Base-by-base conservation (phyloP, 2,797 vertebrate genomes). In the Sylvia borin region DNA sequence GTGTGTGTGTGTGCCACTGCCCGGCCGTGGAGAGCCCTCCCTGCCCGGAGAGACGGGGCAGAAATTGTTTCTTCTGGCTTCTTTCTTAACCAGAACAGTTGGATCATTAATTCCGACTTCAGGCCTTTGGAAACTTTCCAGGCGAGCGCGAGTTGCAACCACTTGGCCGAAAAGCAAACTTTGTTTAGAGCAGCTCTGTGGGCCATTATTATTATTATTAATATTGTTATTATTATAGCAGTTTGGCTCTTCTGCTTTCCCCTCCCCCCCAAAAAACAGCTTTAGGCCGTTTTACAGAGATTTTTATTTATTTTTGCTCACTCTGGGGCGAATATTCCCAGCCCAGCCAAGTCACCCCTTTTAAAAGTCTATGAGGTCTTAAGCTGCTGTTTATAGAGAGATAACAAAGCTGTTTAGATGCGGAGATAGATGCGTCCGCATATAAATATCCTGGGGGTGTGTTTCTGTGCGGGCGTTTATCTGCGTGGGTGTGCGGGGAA, bases 51-150 rank as follows among this genome's bases (percentile, higher is more conserved):
- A 7, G 10, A 57, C 5, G 24, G 25, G 27, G 66, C 11, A 66
- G 53, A 61, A 89, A 60, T 26, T 45, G 84, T 88, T 96, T 86
- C 94, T 86, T 34, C 92, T 94, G 94, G 88, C 90, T 96, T 21
- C 85, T 80, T 72, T 48, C 85, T 94, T 34, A 22, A 91, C 85
- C 90, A 95, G 95, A 93, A 42, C 79, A 76, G 85, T 92, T 68
- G 73, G 83, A 50, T 93, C 65, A 78, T 86, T 95, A 92, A 95
- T 90, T 82, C 93, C 42, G 90, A 24, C 87, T 94, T 86, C 85
- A 90, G 79, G 82, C 85, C 70, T 57, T 47, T 94, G 96, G 94
- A 95, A 91, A 13, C 20, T 72, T 93, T 95, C 96, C 96, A 97
- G 79, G 73, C 76, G 18, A 89, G 45, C 0, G 81, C 78, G 47